Conservation (phyloP, 2,113 vertebrate genomes). For the Dermatemys mawii region DNA sequence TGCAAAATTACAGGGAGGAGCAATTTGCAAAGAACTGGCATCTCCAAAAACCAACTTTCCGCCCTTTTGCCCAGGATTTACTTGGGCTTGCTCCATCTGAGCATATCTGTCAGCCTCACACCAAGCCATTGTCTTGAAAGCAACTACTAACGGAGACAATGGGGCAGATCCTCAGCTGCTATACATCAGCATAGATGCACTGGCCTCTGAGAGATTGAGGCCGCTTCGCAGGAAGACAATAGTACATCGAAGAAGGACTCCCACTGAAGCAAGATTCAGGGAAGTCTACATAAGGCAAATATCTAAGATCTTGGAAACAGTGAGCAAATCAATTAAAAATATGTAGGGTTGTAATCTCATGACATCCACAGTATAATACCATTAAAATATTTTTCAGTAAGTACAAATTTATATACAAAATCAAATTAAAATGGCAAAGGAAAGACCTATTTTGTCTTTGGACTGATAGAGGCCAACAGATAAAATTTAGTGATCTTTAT, state of each 20-base stretch:
- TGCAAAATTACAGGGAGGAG: rapidly evolving
- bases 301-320: not conserved
- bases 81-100: not conserved
- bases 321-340: not conserved
- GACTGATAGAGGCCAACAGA: not conserved
- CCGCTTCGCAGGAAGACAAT: not conserved
- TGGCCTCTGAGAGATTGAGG: not conserved
- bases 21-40: not conserved
- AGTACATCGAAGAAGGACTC: not conserved
- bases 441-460: not conserved
- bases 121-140: not conserved
- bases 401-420: not conserved
- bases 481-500: not conserved
- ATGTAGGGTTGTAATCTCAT: not conserved
- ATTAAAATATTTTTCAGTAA: not conserved
- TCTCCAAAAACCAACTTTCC: not conserved
- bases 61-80: not conserved
- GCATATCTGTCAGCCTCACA: not conserved
- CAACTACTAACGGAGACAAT: not conserved
- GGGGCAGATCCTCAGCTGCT: not conserved
- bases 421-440: not conserved
- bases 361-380: not conserved
- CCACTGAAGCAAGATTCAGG: not conserved
- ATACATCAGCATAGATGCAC: not conserved
- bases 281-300: not conserved